Evolutionary conservation across 2,888 invertebrate species (phyloP), one percentile per base, ranked within the genome.

Genomic region (Drosophila pseudotalamancana): DNA sequence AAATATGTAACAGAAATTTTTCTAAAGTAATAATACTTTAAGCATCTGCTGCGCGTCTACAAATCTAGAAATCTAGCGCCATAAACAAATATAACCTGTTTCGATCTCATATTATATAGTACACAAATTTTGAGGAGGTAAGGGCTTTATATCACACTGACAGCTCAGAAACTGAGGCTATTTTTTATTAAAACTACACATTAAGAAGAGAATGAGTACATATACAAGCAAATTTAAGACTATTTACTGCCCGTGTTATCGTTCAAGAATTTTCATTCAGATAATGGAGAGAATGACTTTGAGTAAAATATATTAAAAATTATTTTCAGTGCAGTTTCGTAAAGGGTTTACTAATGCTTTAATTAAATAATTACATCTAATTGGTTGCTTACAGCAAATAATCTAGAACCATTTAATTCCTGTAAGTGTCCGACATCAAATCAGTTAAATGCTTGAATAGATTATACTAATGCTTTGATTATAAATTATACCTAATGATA

Each of bases 1-100:
- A 49, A 42, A 42, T 40, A 54, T 49, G 12, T 49, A 12, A 18
- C 11, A n/a, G 6, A 37, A 6, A 9, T 11, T 29, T 19, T 49
- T 49, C 12, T 12, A 37, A 49, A 35, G n/a, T 29, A 25, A 50
- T 43, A 21, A n/a, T 59, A 32, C 9, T 21, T 40, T 16, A 19
- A 31, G 35, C 19, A 45, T 23, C 34, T 55, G n/a, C n/a, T 23
- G 2, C 4, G 6, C 19, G 5, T 6, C 16, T 8, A 6, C 6
- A 9, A n/a, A n/a, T 12, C n/a, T n/a, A n/a, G n/a, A n/a, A 6
- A 4, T 35, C 19, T 35, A 19, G 16, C 34, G 34, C 50, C 35
- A 46, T 8, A 6, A 42, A 27, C 23, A 55, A 14, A 39, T 45
- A 25, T 14, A 68, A 68, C 68, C 57, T 29, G 72, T 68, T 72